Evolutionary conservation across 2,797 vertebrate species (phyloP).

Genomic region (Stomatorhinus walkeri): DNA sequence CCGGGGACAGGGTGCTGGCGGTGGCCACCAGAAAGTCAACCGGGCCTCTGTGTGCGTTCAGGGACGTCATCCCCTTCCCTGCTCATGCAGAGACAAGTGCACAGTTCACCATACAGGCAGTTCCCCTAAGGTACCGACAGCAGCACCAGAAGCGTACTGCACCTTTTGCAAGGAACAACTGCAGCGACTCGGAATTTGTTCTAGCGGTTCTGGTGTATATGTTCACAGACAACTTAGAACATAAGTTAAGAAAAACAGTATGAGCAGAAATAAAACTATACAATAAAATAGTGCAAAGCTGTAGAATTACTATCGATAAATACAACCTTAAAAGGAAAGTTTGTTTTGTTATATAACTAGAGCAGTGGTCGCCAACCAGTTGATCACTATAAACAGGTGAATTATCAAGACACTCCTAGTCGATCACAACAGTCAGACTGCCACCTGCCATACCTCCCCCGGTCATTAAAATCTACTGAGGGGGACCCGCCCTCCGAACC

Average conservation of each 20-base stretch:
- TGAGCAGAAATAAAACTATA: neutral
- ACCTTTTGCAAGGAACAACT: neutral
- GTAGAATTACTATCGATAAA: neutral
- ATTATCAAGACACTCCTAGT: neutral
- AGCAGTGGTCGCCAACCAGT: neutral
- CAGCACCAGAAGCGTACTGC: neutral
- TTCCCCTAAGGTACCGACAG: neutral
- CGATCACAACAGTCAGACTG: neutral
- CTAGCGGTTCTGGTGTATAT: neutral
- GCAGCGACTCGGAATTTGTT: neutral
- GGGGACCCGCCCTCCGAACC: neutral
- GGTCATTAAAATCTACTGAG: neutral
- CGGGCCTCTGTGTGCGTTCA: slow-evolving; percentile 78
- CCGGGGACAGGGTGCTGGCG: slow-evolving; percentile 64
- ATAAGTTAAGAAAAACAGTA: neutral
- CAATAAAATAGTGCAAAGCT: neutral
- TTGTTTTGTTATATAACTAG: neutral
- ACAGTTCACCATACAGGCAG: neutral
- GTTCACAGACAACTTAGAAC: neutral
- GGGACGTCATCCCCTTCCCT: slow-evolving; percentile 82
- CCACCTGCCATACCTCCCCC: neutral
- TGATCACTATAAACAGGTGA: neutral
- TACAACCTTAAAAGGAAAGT: neutral
- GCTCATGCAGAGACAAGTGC: neutral
- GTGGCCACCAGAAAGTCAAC: slow-evolving; percentile 76